These are phyloP conservation scores for Machimus atricapillus DNA, from an alignment of 2,888 invertebrate genomes.

Conservation along the genomic window DNA sequence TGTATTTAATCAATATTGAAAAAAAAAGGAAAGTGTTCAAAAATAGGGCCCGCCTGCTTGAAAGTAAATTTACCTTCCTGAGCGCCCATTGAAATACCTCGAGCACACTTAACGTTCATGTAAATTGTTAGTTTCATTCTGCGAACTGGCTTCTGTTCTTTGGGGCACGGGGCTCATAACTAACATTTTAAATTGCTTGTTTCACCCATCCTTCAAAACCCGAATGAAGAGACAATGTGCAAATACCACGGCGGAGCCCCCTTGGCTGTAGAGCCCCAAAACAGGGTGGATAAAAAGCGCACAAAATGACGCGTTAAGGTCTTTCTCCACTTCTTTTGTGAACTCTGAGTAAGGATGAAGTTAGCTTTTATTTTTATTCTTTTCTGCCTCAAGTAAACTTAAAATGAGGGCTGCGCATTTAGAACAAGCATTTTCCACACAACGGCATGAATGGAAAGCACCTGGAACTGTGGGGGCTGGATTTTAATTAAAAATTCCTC, in stretches of 20 bases:
- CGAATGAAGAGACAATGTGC: background rate
- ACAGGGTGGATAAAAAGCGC: background rate
- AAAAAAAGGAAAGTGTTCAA: conserved; percentile 1
- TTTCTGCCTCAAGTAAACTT: background rate
- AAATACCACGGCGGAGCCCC: background rate
- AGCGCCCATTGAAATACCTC: background rate
- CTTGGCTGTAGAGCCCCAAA: background rate
- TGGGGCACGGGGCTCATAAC: background rate
- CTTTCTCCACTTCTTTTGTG: conserved; percentile 7
- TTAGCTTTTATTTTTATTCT: background rate
- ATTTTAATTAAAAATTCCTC: conserved; percentile 26
- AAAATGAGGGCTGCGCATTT: conserved; percentile 18
- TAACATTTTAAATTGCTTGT: conserved; percentile 2
- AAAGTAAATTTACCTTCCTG: conserved; percentile 19
- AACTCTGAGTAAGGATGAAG: background rate
- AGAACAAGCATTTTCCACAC: background rate
- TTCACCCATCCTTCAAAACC: background rate
- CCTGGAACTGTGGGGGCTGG: background rate
- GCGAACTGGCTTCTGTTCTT: background rate
- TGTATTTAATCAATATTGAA: background rate
- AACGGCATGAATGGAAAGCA: background rate
- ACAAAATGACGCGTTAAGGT: conserved; percentile 18
- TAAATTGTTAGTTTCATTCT: conserved; percentile 9
- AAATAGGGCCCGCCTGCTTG: background rate
- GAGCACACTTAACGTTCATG: background rate